phyloP scores from a whole-genome alignment of 2,888 invertebrate genomes.

The Temnothorax rugatulus region DNA sequence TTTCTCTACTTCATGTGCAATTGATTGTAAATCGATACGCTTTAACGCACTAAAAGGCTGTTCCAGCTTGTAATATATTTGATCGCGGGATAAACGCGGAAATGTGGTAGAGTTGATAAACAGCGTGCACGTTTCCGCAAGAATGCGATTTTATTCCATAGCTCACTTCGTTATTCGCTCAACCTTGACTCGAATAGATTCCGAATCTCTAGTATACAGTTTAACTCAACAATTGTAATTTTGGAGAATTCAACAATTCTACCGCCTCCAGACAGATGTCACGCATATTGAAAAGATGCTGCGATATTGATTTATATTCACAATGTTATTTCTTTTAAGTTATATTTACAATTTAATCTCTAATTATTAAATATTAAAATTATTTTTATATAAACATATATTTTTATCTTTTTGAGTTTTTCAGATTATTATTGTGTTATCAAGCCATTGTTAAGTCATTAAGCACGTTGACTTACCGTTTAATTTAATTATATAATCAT shows the following conservation, averaged over 20 bases:
- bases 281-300: background rate
- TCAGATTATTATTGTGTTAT: background rate
- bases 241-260: background rate
- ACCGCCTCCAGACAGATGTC: background rate
- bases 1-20: background rate
- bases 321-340: background rate
- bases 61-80: background rate
- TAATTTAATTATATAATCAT: constrained; percentile 9
- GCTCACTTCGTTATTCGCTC: background rate
- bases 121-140: constrained; percentile 20
- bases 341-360: background rate
- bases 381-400: background rate
- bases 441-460: background rate
- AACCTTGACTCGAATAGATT: constrained; percentile 31
- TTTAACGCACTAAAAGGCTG: background rate
- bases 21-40: background rate
- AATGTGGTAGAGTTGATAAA: constrained; percentile 10
- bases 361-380: background rate
- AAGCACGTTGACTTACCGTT: constrained; percentile 20
- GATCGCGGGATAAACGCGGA: constrained; percentile 14
- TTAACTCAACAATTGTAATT: background rate
- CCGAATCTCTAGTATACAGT: background rate
- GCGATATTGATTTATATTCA: background rate
- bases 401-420: background rate
- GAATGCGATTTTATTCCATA: constrained; percentile 36